phyloP scores from a whole-genome alignment of 2,888 invertebrate species.

The Dioctria linearis region DNA sequence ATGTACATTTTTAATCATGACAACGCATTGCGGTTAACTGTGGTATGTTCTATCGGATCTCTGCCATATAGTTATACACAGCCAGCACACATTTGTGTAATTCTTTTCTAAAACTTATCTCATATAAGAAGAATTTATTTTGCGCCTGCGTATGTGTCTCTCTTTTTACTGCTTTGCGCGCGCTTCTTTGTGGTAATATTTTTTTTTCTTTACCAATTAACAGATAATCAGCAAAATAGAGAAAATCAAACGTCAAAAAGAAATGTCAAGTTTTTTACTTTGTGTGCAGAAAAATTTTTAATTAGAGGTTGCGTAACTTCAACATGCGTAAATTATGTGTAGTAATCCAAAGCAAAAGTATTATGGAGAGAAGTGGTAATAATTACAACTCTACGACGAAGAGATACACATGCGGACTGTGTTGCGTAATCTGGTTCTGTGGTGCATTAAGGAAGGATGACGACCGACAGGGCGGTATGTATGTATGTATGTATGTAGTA shows the following conservation, averaged over 20 bases:
- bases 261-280: slow-evolving; percentile 18
- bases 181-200: background rate
- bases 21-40: background rate
- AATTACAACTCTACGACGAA: background rate
- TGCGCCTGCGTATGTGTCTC: no score
- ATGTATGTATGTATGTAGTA: background rate
- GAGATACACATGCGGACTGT: background rate
- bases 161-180: background rate
- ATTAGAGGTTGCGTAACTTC: slow-evolving; percentile 19
- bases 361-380: background rate
- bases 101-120: background rate
- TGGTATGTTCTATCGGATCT: no score
- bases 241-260: background rate
- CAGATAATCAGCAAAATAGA: background rate
- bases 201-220: slow-evolving; percentile 6
- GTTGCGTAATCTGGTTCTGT: slow-evolving; percentile 8
- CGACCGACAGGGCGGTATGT: background rate
- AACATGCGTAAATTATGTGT: slow-evolving; percentile 5
- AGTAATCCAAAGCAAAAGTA: background rate
- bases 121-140: no score
- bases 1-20: slow-evolving; percentile 3
- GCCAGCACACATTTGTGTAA: background rate
- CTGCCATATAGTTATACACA: background rate
- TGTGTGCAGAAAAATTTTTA: slow-evolving; percentile 12
- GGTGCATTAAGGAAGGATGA: background rate